Evolutionary conservation across 2,888 invertebrate species (phyloP).

Genomic region (Cheilosia vulpina): DNA sequence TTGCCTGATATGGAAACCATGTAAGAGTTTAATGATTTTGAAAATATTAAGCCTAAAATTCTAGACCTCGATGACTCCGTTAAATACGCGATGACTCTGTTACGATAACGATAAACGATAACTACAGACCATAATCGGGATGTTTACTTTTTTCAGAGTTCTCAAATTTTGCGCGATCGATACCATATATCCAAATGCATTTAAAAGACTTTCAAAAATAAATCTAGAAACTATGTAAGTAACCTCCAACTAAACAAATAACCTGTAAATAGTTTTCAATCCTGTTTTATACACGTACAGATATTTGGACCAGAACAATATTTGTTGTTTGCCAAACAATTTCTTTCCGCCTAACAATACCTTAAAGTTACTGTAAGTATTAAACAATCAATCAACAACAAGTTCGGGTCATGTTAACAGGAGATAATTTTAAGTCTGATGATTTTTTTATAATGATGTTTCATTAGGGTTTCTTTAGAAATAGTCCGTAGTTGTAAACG

Average conservation of each 20-base stretch:
- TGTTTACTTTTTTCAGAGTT: constrained; percentile 80
- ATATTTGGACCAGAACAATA: constrained; percentile 84
- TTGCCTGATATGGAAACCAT: constrained; percentile 82
- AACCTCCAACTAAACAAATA: constrained; percentile 8
- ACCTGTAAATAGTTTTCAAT: constrained; percentile 25
- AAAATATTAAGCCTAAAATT: not conserved
- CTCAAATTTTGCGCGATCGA: constrained; percentile 83
- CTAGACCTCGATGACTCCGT: not conserved
- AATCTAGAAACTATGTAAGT: constrained; percentile 81
- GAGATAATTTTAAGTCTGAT: no score
- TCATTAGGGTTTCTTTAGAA: no score
- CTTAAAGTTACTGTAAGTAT: constrained; percentile 83
- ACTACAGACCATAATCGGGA: not conserved
- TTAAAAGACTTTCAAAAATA: constrained; percentile 80
- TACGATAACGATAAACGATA: no score
- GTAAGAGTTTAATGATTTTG: constrained; percentile 81
- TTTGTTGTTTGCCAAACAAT: constrained; percentile 81
- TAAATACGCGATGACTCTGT: not conserved
- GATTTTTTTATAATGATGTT: no score
- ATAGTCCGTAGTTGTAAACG: no score
- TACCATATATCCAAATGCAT: constrained; percentile 80
- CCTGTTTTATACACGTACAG: constrained; percentile 77
- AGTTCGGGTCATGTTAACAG: no score
- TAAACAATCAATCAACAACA: no score
- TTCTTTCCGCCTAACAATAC: constrained; percentile 82